A percentile compares a stretch with the other conserved stretches of the same genome.
Conservation (phyloP, 2,113 vertebrate species). For the Sceloporus undulatus region DNA sequence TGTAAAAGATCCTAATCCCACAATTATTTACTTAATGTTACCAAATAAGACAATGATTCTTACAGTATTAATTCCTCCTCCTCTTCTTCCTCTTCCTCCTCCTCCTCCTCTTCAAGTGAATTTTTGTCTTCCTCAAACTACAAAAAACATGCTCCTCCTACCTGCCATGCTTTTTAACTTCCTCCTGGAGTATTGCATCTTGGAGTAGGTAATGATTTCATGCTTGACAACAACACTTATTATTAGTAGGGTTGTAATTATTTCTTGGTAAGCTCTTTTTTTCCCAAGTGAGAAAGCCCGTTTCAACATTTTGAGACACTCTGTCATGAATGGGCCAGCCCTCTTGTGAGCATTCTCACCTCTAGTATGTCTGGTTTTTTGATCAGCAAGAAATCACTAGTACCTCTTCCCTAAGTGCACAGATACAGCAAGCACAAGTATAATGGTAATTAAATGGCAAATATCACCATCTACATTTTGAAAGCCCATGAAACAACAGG, state of each 20-base stretch:
- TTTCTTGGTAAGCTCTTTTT: no score
- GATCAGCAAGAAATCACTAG: no score
- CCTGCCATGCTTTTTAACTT: not conserved
- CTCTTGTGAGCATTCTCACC: no score
- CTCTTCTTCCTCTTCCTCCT: not conserved
- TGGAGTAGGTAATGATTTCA: not conserved
- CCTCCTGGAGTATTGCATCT: not conserved
- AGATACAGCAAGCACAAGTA: no score
- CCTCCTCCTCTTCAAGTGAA: not conserved
- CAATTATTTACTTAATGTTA: not conserved
- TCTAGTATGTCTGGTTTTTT: no score
- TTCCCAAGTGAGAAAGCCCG: no score
- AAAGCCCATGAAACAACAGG: no score
- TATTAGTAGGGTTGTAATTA: not conserved
- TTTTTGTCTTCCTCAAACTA: not conserved
- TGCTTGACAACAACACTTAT: not conserved
- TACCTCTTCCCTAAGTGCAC: no score
- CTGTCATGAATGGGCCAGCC: no score
- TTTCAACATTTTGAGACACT: no score
- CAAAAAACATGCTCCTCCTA: not conserved
- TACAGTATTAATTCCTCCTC: not conserved
- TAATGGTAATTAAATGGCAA: no score
- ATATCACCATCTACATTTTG: no score
- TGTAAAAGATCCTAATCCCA: not conserved
- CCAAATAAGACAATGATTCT: not conserved